These are phyloP conservation scores for Beris chalybata DNA, from an alignment of 2,888 invertebrate genomes.

Conservation along the genomic window DNA sequence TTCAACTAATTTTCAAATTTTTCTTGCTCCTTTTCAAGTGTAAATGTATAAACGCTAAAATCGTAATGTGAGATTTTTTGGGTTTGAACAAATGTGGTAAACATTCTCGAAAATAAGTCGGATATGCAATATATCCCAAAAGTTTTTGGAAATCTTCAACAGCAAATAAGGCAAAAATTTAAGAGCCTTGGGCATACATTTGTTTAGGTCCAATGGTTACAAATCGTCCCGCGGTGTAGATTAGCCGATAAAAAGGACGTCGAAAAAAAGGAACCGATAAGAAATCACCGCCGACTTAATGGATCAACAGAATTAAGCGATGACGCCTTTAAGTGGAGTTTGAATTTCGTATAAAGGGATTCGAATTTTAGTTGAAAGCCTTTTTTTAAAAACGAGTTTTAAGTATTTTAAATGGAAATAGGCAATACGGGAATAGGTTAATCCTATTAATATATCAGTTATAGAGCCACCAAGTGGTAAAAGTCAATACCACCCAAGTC, in stretches of 20 bases:
- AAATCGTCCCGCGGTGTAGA: conserved; percentile 23
- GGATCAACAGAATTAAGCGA: conserved; percentile 26
- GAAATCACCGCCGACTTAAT: conserved; percentile 14
- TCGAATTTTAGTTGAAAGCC: too few relatives aligned
- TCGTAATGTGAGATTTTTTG: conserved; percentile 19
- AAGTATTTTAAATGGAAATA: too few relatives aligned
- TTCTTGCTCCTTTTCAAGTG: background rate
- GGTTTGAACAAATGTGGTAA: conserved; percentile 33
- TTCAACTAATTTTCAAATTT: background rate
- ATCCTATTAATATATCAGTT: too few relatives aligned
- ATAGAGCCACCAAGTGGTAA: too few relatives aligned
- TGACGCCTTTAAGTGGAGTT: conserved; percentile 29
- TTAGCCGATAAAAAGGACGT: background rate
- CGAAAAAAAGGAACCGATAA: conserved; percentile 7
- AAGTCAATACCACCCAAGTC: too few relatives aligned
- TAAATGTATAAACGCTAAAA: background rate
- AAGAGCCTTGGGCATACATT: conserved; percentile 15
- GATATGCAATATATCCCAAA: conserved; percentile 14
- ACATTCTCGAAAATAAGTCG: conserved; percentile 14
- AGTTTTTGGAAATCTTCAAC: background rate
- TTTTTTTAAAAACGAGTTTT: too few relatives aligned
- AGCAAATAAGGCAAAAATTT: conserved; percentile 11
- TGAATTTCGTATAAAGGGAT: conserved; percentile 4
- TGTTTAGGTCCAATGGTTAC: conserved; percentile 29
- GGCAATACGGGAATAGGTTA: too few relatives aligned